These are phyloP conservation scores for Anguilla obscura DNA, from an alignment of 2,797 vertebrate species.

Conservation along the genomic window DNA sequence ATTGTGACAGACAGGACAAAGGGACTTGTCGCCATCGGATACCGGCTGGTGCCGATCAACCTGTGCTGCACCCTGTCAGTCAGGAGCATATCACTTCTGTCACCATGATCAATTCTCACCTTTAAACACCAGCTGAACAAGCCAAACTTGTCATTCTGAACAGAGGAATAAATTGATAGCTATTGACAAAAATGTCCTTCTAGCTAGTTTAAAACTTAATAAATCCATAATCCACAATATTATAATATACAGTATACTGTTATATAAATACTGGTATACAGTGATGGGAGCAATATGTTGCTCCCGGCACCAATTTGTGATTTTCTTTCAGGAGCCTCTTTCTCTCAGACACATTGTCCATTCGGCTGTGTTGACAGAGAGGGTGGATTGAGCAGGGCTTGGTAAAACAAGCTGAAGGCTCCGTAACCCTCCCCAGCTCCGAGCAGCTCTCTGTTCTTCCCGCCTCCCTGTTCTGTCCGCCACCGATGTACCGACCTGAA, in stretches of 20 bases:
- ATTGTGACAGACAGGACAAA: constrained; percentile 1
- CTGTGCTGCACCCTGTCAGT: neutral
- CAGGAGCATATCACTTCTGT: neutral
- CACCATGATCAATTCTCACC: neutral
- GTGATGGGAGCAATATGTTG: too few relatives aligned
- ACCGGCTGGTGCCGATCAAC: neutral
- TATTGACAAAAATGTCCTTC: neutral
- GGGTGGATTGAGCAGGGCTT: neutral
- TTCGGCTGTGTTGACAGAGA: neutral
- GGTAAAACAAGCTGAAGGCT: neutral
- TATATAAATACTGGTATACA: too few relatives aligned
- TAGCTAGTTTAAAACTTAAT: neutral
- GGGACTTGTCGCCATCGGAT: neutral
- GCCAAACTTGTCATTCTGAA: neutral
- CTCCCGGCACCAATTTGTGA: neutral
- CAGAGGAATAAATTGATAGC: neutral
- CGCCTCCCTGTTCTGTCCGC: neutral
- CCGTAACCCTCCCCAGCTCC: neutral
- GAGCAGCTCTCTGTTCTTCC: neutral
- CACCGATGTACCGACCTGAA: neutral
- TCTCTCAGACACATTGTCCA: neutral
- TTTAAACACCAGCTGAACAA: neutral
- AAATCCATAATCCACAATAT: neutral
- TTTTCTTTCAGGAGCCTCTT: neutral
- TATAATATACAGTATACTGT: too few relatives aligned